Base-by-base conservation (phyloP, 2,888 invertebrate genomes). In the Oscheius sp. region DNA sequence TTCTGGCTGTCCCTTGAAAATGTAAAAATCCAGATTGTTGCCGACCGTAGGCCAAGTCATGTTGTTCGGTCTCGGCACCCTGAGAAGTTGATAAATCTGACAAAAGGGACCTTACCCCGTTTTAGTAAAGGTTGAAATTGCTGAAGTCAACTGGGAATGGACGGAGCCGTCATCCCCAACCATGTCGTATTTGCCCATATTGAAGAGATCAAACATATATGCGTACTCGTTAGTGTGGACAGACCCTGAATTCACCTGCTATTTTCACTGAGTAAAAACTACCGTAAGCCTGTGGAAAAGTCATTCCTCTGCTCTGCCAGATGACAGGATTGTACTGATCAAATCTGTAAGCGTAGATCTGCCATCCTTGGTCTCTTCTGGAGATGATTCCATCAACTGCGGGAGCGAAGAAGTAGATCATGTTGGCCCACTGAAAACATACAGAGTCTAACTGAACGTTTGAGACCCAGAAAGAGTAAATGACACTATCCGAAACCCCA, bases 141-240 rank as follows among this genome's bases (percentile, higher is more conserved):
- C 60, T 11, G 60, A 62, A 59, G 59, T 59, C 7, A 59, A 35
- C 29, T 72, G 60, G 3, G 35, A 21, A 13, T 55, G 33, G 55
- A 68, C 68, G 1, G 68, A 33, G n/a, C 42, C 35, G 55, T 73
- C 73, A 47, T 55, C 74, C 4, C 51, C 57, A 13, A 21, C 51
- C 66, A 74, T 66, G 29, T 66, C 51, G 68, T 57, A 74, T 10
- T 21, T 55, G 33, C 66, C 66, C 57, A 74, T 51, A 21, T 55
- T 66, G 42, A 59, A 68, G 29, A 74, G 55, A 32, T 74, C 60
- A 33, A 68, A 74, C 66, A 74, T 74, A 47, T 74, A 74, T 2
- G 74, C 57, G 53, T 68, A 74, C 35, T 74, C 74, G 32, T 66
- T 68, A 4, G 74, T 60, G 37, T 74, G 74, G 11, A 68, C 68